Evolutionary conservation across 2,797 vertebrate species (phyloP), one percentile per base, ranked within the genome.

Genomic region (Crocodylus rhombifer): DNA sequence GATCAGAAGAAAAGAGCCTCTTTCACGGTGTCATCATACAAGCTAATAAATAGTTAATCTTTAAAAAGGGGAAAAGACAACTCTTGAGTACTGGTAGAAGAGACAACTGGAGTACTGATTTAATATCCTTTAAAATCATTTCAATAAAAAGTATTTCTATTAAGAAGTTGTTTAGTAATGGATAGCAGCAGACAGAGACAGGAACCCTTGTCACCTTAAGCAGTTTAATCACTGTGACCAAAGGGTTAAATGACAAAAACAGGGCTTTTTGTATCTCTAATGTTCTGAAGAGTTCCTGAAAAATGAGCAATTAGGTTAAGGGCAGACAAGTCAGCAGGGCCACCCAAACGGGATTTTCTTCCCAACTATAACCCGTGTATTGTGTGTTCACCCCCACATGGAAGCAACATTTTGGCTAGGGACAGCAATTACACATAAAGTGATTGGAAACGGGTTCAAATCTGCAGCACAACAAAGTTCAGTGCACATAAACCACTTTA

Each of bases 311-410:
- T 86, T 16, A 0, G 79, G 63, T 42, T 87, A 33, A 4, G 0
- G 1, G 2, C 7, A 86, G 13, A 5, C 23, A 2, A 0, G 9
- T 25, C 7, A 62, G 60, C 1, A 51, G 58, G 76, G 91, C 21
- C 67, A 84, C 9, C 73, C 60, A 62, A 60, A 23, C 51, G 30
- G 58, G 5, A 21, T 63, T 83, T 75, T 73, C 71, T 28, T 83
- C 82, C 80, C 3, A 4, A 51, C 7, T 33, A 3, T 0, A 5
- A 8, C 2, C 58, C 33, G 9, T 21, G 6, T 6, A 2, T 2
- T 9, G 30, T 75, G 63, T 17, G 18, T n/a, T 26, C 65, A 12
- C 51, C 55, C 25, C 69, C 8, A 3, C 71, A 51, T 55, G 73
- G 36, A 56, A 83, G 42, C 8, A 58, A 55, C 58, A 11, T 51